phyloP scores from a whole-genome alignment of 2,888 invertebrate species.

The Alsophila aescularia region DNA sequence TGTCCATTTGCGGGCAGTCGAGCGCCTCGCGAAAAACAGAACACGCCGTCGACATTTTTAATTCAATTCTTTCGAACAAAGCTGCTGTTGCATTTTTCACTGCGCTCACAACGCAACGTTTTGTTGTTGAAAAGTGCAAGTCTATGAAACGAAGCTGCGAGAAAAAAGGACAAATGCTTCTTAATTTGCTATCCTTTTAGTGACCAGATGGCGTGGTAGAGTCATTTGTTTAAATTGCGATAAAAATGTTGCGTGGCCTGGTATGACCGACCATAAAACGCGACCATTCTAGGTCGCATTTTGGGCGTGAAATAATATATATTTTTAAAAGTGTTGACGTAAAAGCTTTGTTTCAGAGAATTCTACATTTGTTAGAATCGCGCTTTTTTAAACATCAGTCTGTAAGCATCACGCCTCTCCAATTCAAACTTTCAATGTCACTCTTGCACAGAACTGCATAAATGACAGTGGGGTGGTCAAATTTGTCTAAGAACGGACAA shows the following conservation, averaged over 20 bases:
- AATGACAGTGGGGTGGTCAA: too few relatives aligned
- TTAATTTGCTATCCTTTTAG: conserved; percentile 69
- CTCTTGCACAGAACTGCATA: too few relatives aligned
- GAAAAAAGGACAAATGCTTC: conserved; percentile 53
- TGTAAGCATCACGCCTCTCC: too few relatives aligned
- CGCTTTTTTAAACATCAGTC: too few relatives aligned
- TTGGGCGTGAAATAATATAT: too few relatives aligned
- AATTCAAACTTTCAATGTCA: too few relatives aligned
- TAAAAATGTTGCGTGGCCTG: conserved; percentile 15
- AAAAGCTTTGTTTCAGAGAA: too few relatives aligned
- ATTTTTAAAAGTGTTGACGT: too few relatives aligned
- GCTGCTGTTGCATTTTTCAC: conserved; percentile 73
- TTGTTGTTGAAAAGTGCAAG: conserved; percentile 67
- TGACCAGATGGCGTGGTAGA: conserved; percentile 42
- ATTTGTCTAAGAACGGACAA: too few relatives aligned
- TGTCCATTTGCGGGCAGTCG: conserved; percentile 79
- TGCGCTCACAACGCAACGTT: conserved; percentile 47
- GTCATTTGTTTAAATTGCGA: conserved; percentile 26
- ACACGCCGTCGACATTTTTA: conserved; percentile 74
- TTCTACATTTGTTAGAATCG: too few relatives aligned
- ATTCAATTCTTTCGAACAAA: conserved; percentile 79
- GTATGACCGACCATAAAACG: too few relatives aligned
- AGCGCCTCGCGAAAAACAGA: conserved; percentile 74
- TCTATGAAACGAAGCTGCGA: conserved; percentile 66
- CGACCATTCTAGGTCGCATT: too few relatives aligned